Evolutionary conservation across 2,113 vertebrate species (phyloP).

Genomic region (zebrafish (Danio rerio)): DNA sequence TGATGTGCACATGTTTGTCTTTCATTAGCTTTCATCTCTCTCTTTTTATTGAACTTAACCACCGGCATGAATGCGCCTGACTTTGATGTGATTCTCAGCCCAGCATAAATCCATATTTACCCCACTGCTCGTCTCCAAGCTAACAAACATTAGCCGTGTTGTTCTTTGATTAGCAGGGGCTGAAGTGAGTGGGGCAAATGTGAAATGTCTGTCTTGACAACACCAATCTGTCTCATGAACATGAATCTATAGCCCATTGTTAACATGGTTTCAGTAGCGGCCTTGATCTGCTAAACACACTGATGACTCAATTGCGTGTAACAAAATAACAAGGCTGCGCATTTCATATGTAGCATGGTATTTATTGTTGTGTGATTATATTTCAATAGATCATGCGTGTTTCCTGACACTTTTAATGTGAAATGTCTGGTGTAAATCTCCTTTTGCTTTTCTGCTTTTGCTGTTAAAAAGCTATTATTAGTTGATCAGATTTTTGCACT

Average conservation of each 20-base stretch:
- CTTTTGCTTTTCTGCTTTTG: too few species aligned
- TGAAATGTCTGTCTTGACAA: neutral
- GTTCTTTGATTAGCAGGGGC: constrained; percentile 52
- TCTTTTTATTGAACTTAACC: constrained; percentile 77
- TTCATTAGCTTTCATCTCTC: constrained; percentile 82
- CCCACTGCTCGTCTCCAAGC: constrained; percentile 67
- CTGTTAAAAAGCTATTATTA: too few species aligned
- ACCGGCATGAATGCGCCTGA: constrained; percentile 70
- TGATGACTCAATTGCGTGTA: constrained; percentile 22
- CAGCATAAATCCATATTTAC: constrained; percentile 77
- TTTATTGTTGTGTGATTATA: neutral
- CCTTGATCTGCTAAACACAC: constrained; percentile 2
- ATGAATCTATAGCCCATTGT: neutral
- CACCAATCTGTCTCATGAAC: constrained; percentile 11
- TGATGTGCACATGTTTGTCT: constrained; percentile 72
- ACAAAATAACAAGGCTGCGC: neutral
- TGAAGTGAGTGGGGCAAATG: constrained; percentile 17
- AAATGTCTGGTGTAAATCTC: too few species aligned
- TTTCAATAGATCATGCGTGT: too few species aligned
- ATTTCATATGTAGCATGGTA: neutral
- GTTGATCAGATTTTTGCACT: too few species aligned
- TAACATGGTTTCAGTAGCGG: neutral
- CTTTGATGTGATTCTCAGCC: constrained; percentile 72
- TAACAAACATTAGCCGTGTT: constrained; percentile 69
- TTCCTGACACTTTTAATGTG: too few species aligned